Conservation (phyloP, 2,113 vertebrate species). For the Gallinago undulata region DNA sequence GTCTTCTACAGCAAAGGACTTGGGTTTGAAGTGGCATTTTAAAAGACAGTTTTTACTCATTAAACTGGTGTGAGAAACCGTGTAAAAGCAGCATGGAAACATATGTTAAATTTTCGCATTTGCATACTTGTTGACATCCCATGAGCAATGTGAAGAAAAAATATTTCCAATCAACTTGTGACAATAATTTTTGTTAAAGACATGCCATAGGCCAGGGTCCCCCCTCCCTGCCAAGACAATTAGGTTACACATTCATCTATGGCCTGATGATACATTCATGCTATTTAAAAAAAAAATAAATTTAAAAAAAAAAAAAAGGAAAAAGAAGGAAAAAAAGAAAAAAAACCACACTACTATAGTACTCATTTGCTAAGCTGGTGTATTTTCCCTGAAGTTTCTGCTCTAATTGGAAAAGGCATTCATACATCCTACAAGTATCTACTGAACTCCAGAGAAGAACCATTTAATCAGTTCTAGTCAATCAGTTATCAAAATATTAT, state of each 20-base stretch:
- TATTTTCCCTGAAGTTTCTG: not conserved
- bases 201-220: not conserved
- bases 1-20: not conserved
- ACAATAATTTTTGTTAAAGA: conserved; percentile 22
- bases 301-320: not conserved
- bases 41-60: conserved; percentile 6
- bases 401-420: not conserved
- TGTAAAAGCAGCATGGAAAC: conserved; percentile 9
- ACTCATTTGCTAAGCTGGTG: not conserved
- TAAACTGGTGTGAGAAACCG: not conserved
- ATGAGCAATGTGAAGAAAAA: conserved; percentile 39
- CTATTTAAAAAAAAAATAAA: not conserved
- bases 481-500: not conserved
- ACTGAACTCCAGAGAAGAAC: not conserved
- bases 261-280: not conserved
- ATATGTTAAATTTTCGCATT: conserved; percentile 35
- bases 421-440: not conserved
- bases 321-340: not conserved
- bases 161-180: conserved; percentile 39
- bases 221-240: not conserved
- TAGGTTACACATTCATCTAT: not conserved
- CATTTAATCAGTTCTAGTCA: not conserved
- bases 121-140: conserved; percentile 33
- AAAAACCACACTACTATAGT: not conserved
- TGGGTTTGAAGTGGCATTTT: not conserved